phyloP scores from a whole-genome alignment of 2,888 invertebrate species.

The Galerucella nymphaeae region DNA sequence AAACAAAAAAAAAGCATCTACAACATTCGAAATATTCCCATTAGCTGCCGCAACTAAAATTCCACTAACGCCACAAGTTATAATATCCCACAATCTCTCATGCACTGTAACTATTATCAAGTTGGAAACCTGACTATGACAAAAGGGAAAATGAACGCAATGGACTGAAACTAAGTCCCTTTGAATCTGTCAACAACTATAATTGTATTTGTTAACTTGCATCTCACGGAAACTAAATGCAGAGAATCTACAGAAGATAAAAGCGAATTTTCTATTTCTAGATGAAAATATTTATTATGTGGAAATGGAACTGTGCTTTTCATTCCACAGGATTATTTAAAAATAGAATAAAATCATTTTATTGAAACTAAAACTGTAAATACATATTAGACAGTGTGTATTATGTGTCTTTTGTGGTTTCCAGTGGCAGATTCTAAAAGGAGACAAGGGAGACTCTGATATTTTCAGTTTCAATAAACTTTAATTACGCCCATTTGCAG shows the following conservation, averaged over 20 bases:
- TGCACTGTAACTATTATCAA: background rate
- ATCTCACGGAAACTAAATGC: constrained; percentile 28
- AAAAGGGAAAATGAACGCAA: constrained; percentile 28
- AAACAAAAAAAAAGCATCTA: constrained; percentile 19
- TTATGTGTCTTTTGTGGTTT: no score
- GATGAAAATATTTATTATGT: background rate
- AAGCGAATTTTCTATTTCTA: constrained; percentile 5
- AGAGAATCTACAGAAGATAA: constrained; percentile 7
- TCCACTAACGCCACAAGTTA: background rate
- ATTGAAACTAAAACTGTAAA: background rate
- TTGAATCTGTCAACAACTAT: constrained; percentile 23
- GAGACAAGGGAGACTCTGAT: no score
- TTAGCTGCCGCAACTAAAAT: background rate
- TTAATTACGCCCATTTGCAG: no score
- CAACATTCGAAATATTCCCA: no score
- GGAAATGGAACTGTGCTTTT: background rate
- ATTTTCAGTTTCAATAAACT: no score
- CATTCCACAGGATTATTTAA: background rate
- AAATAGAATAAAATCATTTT: background rate
- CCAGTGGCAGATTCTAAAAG: no score
- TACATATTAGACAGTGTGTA: no score
- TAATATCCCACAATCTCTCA: constrained; percentile 4
- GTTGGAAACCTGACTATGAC: constrained; percentile 3
- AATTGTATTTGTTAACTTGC: constrained; percentile 34
- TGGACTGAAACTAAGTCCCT: constrained; percentile 30